Base-by-base conservation (phyloP, 2,113 vertebrate species). In the Lagopus leucura region DNA sequence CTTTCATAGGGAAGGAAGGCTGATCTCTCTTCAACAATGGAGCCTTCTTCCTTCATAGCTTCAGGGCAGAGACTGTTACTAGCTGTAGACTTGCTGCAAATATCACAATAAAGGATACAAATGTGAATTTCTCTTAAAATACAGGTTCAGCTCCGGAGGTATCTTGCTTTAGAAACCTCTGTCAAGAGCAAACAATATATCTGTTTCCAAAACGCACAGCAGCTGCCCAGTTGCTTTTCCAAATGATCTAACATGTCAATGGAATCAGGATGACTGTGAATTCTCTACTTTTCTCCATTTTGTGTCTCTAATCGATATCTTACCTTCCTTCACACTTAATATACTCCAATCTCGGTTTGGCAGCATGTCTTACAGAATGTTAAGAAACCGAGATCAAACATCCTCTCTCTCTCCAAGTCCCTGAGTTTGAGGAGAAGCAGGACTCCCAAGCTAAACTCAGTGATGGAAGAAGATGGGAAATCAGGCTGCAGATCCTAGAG, bases 61-160 rank as follows among this genome's bases (percentile, higher is more conserved):
- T 83, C 92, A 97, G 97, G 98, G 98, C 98, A 98, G 93, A 98
- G 94, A 93, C 96, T 96, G 97, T 96, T 97, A 94, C 64, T 91
- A 97, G 97, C 97, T 94, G 92, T 93, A 97, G 97, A 96, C 93
- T 96, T 72, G 58, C 96, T 90, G 95, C 97, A 97, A 97, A 97
- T 96, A 97, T 96, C 97, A 98, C 96, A 98, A 98, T 97, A 98
- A 98, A 98, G 96, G 95, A 97, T 96, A 98, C 93, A 97, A 97
- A 97, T 97, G 97, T 96, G 98, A 98, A 97, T 97, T 97, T 96
- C 96, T 96, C 93, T 89, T 97, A 97, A 97, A 97, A 97, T 96
- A 97, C 6, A 24, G 27, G 85, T 75, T 93, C 90, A 94, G 96
- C 95, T 97, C 91, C 75, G 94, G 93, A 97, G 96, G 88, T 94